phyloP scores from a whole-genome alignment of 2,113 vertebrate species.

The Centropus unirufus region DNA sequence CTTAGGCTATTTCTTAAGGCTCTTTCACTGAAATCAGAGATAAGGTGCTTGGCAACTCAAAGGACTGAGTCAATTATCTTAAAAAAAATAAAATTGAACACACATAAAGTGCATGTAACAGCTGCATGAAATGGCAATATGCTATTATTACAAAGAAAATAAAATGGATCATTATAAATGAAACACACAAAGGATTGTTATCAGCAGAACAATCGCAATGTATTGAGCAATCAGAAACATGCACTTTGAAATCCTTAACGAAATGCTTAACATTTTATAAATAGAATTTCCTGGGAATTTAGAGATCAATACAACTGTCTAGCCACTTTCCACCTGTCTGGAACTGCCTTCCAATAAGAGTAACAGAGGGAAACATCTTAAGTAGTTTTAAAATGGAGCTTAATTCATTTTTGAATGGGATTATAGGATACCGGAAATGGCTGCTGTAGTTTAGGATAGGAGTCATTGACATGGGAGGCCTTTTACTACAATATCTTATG shows the following conservation, averaged over 20 bases:
- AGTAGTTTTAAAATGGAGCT: conserved; percentile 7
- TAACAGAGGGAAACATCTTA: conserved; percentile 31
- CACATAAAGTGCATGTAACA: conserved; percentile 24
- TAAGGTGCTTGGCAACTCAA: background rate
- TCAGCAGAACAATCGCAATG: conserved; percentile 49
- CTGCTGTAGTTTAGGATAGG: background rate
- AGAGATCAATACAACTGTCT: conserved; percentile 58
- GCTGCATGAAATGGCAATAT: conserved; percentile 36
- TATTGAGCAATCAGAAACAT: conserved; percentile 56
- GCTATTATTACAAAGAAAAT: conserved; percentile 42
- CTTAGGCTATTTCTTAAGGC: background rate
- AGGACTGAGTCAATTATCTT: conserved; percentile 3
- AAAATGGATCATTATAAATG: conserved; percentile 53
- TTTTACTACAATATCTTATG: background rate
- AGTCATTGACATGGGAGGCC: background rate
- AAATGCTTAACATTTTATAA: conserved; percentile 54
- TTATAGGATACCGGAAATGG: conserved; percentile 18
- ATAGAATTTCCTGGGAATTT: conserved; percentile 63
- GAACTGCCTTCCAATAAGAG: conserved; percentile 5
- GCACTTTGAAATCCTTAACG: conserved; percentile 51
- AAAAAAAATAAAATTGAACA: background rate
- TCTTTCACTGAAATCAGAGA: background rate
- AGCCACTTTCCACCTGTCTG: conserved; percentile 58
- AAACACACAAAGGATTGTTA: conserved; percentile 32
- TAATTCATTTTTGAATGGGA: conserved; percentile 53